Evolutionary conservation across 2,113 vertebrate genomes (phyloP).

Genomic region (Zosterops hypoxanthus): DNA sequence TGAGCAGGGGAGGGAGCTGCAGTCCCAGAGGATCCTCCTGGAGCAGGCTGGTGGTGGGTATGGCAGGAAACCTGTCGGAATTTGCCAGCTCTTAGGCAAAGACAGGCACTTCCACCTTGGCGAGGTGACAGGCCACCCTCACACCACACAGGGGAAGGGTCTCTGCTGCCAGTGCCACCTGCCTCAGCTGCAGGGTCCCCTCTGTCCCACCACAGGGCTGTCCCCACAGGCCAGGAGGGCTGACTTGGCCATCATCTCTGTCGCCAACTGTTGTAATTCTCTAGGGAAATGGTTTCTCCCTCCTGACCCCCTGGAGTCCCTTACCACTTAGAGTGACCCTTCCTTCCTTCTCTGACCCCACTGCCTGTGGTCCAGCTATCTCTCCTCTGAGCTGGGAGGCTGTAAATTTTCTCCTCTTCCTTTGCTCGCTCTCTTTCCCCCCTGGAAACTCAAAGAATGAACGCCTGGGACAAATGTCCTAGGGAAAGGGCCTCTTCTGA

Average conservation of each 20-base stretch:
- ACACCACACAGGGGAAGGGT: rapidly evolving
- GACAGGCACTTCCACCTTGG: rapidly evolving
- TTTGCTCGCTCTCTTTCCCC: no score
- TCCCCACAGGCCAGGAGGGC: not conserved
- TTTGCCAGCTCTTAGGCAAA: not conserved
- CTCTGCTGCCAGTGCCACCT: not conserved
- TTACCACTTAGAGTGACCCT: no score
- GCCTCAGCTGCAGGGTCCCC: rapidly evolving
- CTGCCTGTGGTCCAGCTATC: no score
- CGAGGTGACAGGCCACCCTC: not conserved
- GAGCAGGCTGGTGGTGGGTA: not conserved
- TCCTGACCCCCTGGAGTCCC: no score
- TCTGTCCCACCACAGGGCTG: not conserved
- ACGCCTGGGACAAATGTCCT: no score
- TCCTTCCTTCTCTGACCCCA: no score
- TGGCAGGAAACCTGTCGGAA: rapidly evolving
- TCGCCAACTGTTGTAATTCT: no score
- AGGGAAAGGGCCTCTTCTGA: no score
- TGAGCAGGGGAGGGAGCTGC: not conserved
- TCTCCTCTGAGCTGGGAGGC: no score
- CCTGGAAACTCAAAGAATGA: no score
- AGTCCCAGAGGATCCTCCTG: not conserved
- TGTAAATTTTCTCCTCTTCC: no score
- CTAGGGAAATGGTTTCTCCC: no score
- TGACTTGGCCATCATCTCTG: not conserved